These are phyloP conservation scores for Meloidogyne exigua DNA, from an alignment of 1,140 invertebrate species.

Conservation along the genomic window DNA sequence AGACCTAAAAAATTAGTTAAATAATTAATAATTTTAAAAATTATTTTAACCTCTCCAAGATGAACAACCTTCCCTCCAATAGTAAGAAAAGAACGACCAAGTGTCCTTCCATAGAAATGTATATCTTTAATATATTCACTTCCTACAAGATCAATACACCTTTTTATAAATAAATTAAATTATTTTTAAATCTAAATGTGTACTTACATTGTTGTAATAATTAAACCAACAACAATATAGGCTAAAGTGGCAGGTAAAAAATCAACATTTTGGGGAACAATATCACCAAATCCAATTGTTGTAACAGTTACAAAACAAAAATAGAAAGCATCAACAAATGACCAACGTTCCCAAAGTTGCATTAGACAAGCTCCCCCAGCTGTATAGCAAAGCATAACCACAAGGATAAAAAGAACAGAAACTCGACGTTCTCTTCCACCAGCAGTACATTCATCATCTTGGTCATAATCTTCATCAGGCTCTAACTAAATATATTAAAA, in stretches of 20 bases:
- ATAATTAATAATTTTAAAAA: background rate
- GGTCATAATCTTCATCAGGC: conserved; percentile 29
- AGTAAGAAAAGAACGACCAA: conserved; percentile 60
- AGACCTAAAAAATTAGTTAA: conserved; percentile 30
- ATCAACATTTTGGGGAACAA: conserved; percentile 61
- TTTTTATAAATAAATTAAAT: background rate
- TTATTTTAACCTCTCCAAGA: conserved; percentile 47
- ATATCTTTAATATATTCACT: conserved; percentile 63
- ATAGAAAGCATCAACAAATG: conserved; percentile 62
- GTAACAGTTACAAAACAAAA: conserved; percentile 64
- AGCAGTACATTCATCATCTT: conserved; percentile 38
- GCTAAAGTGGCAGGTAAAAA: conserved; percentile 59
- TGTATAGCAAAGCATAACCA: conserved; percentile 63
- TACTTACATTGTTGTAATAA: conserved; percentile 63
- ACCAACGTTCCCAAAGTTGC: conserved; percentile 63
- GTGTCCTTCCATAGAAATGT: conserved; percentile 60
- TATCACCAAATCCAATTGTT: conserved; percentile 63
- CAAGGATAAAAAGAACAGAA: conserved; percentile 62
- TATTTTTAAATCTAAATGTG: background rate
- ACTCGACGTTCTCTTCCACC: conserved; percentile 54
- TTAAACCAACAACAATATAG: conserved; percentile 62
- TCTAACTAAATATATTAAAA: conserved; percentile 13
- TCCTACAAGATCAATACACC: conserved; percentile 56
- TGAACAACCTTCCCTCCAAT: conserved; percentile 64
- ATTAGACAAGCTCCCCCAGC: conserved; percentile 63